Percentiles rank a stretch among this genome's conserved stretches.
These are phyloP conservation scores for Hoplostethus mediterraneus DNA, from an alignment of 2,797 vertebrate species.

Conservation along the genomic window DNA sequence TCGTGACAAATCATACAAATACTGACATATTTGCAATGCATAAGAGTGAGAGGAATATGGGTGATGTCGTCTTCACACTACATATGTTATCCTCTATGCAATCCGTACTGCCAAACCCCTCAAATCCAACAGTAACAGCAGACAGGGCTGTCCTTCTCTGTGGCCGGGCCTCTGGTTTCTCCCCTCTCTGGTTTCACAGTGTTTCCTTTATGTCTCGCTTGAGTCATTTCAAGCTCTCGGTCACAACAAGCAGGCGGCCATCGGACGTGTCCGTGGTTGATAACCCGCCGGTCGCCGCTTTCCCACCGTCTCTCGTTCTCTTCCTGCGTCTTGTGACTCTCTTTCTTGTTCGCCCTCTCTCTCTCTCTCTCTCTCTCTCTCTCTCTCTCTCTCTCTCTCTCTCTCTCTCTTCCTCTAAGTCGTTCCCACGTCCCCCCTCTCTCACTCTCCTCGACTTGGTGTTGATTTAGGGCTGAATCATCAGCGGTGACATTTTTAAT, in stretches of 20 bases:
- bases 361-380: constrained; percentile 7
- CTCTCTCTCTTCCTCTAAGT: background rate
- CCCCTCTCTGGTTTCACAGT: constrained; percentile 22
- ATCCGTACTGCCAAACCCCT: too few relatives aligned
- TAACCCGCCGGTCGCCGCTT: background rate
- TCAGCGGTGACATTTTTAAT: constrained; percentile 17
- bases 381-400: background rate
- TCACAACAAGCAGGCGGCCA: constrained; percentile 28
- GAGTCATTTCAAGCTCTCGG: constrained; percentile 36
- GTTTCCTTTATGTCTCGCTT: constrained; percentile 14
- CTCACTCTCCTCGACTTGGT: background rate
- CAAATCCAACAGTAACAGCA: too few relatives aligned
- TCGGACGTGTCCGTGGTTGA: constrained; percentile 19
- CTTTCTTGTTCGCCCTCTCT: background rate
- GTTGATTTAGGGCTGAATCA: constrained; percentile 5
- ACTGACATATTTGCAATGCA: too few relatives aligned
- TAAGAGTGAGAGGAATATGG: too few relatives aligned
- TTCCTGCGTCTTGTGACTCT: background rate
- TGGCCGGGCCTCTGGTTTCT: background rate
- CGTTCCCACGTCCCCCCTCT: background rate
- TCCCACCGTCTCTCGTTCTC: background rate
- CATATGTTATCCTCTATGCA: too few relatives aligned
- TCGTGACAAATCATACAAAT: too few relatives aligned
- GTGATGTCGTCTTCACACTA: too few relatives aligned
- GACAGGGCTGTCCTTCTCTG: too few relatives aligned